phyloP scores from a whole-genome alignment of 2,888 invertebrate species.

The Xylota sylvarum region DNA sequence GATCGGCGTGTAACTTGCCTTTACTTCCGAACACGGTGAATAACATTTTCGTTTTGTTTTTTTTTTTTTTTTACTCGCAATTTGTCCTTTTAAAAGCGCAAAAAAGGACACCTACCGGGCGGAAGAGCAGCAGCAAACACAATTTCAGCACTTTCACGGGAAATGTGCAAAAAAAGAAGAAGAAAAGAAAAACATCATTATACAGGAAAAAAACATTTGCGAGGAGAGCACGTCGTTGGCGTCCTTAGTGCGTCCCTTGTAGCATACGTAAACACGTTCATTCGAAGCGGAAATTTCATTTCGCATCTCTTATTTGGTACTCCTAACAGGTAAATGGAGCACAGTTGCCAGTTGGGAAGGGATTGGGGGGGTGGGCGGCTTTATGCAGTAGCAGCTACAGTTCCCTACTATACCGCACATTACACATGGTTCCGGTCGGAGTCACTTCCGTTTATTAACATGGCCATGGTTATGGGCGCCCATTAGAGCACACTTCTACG shows the following conservation, averaged over 20 bases:
- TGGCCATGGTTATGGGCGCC: slow-evolving; percentile 31
- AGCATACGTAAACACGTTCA: slow-evolving; percentile 46
- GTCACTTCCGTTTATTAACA: slow-evolving; percentile 55
- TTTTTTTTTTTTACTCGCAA: slow-evolving; percentile 40
- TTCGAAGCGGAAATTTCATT: slow-evolving; percentile 54
- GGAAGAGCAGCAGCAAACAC: slow-evolving; percentile 33
- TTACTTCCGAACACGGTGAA: slow-evolving; percentile 34
- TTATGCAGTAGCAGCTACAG: neutral
- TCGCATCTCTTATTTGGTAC: slow-evolving; percentile 27
- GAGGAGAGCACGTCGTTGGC: slow-evolving; percentile 15
- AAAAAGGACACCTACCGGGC: slow-evolving; percentile 16
- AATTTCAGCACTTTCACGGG: slow-evolving; percentile 32
- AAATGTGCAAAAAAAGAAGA: neutral
- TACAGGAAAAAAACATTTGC: slow-evolving; percentile 20
- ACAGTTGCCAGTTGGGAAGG: neutral
- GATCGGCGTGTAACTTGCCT: slow-evolving; percentile 48
- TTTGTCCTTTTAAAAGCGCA: slow-evolving; percentile 39
- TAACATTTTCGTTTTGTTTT: slow-evolving; percentile 43
- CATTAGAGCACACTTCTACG: slow-evolving; percentile 21
- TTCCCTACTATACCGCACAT: slow-evolving; percentile 1
- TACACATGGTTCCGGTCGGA: slow-evolving; percentile 29
- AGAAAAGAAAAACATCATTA: slow-evolving; percentile 7
- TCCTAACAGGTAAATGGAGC: slow-evolving; percentile 5
- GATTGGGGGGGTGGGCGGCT: no score
- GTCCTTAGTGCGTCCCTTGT: slow-evolving; percentile 18